Evolutionary conservation across 2,797 vertebrate species (phyloP).

Genomic region (Chiroxiphia lanceolata): DNA sequence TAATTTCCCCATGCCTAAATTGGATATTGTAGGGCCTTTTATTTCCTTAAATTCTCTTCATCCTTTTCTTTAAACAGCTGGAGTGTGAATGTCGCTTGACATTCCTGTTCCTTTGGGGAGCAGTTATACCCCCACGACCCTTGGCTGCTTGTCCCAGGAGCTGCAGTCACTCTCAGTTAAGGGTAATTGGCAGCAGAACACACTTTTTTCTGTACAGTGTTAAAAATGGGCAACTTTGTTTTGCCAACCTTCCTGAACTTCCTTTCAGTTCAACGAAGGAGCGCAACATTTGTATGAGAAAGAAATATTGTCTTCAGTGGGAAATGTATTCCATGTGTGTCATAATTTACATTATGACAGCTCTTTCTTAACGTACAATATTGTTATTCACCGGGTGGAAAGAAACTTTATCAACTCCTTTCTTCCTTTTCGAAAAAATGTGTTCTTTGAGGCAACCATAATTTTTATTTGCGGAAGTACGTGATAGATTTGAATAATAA

Average conservation of each 20-base stretch:
- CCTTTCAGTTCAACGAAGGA: constrained; percentile 74
- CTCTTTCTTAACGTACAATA: constrained; percentile 76
- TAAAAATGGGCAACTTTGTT: constrained; percentile 80
- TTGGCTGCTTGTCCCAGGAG: constrained; percentile 64
- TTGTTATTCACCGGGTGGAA: constrained; percentile 73
- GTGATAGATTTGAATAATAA: constrained; percentile 75
- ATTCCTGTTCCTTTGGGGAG: constrained; percentile 37
- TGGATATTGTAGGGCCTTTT: background rate
- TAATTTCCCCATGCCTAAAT: constrained; percentile 3
- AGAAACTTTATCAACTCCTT: constrained; percentile 66
- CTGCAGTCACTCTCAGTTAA: constrained; percentile 69
- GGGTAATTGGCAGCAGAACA: constrained; percentile 70
- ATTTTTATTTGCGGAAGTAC: constrained; percentile 71
- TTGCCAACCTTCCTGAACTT: constrained; percentile 81
- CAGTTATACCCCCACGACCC: constrained; percentile 40
- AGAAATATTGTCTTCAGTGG: constrained; percentile 82
- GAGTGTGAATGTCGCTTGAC: constrained; percentile 27
- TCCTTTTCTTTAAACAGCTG: constrained; percentile 1
- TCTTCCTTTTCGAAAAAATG: constrained; percentile 14
- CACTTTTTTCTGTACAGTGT: constrained; percentile 74
- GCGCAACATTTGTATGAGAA: constrained; percentile 81
- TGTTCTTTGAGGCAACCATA: constrained; percentile 59
- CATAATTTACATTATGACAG: constrained; percentile 80
- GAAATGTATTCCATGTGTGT: constrained; percentile 84
- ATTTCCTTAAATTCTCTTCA: background rate